Percentiles rank a stretch among this genome's conserved stretches.
phyloP scores from a whole-genome alignment of 2,797 vertebrate genomes.

The Petrocephalus sullivani region DNA sequence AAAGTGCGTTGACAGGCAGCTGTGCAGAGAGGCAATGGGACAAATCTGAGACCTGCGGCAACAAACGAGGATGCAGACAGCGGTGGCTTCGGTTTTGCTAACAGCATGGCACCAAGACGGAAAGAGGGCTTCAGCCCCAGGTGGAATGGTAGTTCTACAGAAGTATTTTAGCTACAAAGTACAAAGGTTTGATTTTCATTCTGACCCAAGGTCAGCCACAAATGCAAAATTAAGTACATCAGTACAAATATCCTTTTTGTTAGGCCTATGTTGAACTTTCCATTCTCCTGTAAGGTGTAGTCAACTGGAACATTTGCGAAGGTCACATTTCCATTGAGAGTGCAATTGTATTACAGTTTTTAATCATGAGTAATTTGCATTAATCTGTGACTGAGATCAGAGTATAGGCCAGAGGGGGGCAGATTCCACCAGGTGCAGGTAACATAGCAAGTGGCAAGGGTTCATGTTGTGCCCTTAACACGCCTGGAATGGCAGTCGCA shows the following conservation, averaged over 20 bases:
- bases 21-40: conserved; percentile 12
- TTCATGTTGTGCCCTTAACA: not conserved
- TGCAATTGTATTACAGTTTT: conserved; percentile 9
- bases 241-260: not conserved
- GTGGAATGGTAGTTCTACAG: not conserved
- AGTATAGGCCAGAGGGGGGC: not conserved
- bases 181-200: not conserved
- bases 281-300: not conserved
- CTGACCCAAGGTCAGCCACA: not conserved
- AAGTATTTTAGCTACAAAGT: conserved; percentile 7
- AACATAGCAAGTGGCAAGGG: not conserved
- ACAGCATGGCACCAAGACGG: conserved; percentile 17
- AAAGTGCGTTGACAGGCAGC: conserved; percentile 28
- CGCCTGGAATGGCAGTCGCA: not conserved
- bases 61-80: not conserved
- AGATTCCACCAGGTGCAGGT: not conserved
- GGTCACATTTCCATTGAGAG: not conserved
- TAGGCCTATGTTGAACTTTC: not conserved
- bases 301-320: not conserved
- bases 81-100: not conserved
- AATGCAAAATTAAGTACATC: conserved; percentile 7
- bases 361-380: conserved; percentile 1
- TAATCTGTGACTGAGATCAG: not conserved
- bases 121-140: not conserved
- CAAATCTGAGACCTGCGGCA: not conserved